Evolutionary conservation across 2,797 vertebrate genomes (phyloP).

Genomic region (Rhynchonycteris naso): DNA sequence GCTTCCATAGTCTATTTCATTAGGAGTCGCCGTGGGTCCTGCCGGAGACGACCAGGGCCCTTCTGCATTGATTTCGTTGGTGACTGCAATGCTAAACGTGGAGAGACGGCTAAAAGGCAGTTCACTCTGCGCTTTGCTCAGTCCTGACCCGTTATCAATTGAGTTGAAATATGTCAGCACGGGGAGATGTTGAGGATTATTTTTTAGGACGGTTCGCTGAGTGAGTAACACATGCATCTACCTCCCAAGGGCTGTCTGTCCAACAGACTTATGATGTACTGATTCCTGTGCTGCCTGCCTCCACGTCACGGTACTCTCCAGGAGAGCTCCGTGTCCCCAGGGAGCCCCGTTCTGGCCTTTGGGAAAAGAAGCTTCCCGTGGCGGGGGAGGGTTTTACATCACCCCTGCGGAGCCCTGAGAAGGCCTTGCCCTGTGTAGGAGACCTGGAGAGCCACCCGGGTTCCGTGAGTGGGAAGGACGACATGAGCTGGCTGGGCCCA

Average conservation of each 20-base stretch:
- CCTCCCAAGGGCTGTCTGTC: slow-evolving; percentile 84
- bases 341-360: slow-evolving; percentile 42
- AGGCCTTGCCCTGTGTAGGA: background rate
- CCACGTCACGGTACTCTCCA: slow-evolving; percentile 75
- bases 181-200: slow-evolving; percentile 79
- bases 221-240: slow-evolving; percentile 82
- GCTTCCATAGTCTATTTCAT: slow-evolving; percentile 71
- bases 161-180: slow-evolving; percentile 84
- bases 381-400: background rate
- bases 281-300: slow-evolving; percentile 78
- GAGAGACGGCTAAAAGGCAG: slow-evolving; percentile 82
- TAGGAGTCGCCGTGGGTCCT: slow-evolving; percentile 62
- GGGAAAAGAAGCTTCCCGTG: slow-evolving; percentile 56
- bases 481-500: too few species aligned
- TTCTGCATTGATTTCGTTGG: slow-evolving; percentile 83
- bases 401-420: background rate
- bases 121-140: slow-evolving; percentile 82
- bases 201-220: slow-evolving; percentile 81
- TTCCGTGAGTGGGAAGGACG: background rate
- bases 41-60: slow-evolving; percentile 77
- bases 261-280: slow-evolving; percentile 80
- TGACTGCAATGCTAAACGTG: slow-evolving; percentile 81
- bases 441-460: too few species aligned
- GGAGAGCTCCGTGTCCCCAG: slow-evolving; percentile 38
- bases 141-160: slow-evolving; percentile 85